Percentiles rank a stretch among this genome's conserved stretches.
Evolutionary conservation across 2,797 vertebrate species (phyloP).

Genomic region (Phrynocephalus forsythii): DNA sequence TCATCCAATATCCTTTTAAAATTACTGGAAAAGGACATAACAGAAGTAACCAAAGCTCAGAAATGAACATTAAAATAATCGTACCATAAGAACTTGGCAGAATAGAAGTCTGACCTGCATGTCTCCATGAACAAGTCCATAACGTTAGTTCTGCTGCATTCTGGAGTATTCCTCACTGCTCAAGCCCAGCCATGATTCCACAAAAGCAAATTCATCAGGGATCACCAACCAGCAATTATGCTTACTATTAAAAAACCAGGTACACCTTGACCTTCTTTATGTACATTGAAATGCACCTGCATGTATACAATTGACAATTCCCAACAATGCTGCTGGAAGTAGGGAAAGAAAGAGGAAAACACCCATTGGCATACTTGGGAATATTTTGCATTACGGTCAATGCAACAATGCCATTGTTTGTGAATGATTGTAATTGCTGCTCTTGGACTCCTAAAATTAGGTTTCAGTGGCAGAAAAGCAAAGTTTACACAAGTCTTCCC

Average conservation of each 20-base stretch:
- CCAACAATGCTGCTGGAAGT: not conserved
- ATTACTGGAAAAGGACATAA: not conserved
- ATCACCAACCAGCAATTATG: not conserved
- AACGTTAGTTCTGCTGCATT: not conserved
- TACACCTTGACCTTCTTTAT: not conserved
- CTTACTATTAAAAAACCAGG: not conserved
- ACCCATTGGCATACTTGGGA: no score
- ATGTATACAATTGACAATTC: accelerated
- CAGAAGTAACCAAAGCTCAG: conserved; percentile 33
- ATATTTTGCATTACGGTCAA: conserved; percentile 12
- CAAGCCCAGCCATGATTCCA: not conserved
- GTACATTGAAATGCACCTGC: not conserved
- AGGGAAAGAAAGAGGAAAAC: not conserved
- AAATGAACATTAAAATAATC: conserved; percentile 3
- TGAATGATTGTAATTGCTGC: not conserved
- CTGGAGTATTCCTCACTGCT: not conserved
- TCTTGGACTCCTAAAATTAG: not conserved
- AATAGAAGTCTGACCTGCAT: not conserved
- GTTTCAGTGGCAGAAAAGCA: not conserved
- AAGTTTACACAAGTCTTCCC: not conserved
- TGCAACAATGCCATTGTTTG: not conserved
- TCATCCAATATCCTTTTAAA: conserved; percentile 8
- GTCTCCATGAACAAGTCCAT: not conserved
- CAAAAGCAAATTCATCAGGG: not conserved
- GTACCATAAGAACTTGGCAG: conserved; percentile 27